These are phyloP conservation scores for Oreochromis mossambicus DNA, from an alignment of 2,797 vertebrate genomes.

Conservation along the genomic window DNA sequence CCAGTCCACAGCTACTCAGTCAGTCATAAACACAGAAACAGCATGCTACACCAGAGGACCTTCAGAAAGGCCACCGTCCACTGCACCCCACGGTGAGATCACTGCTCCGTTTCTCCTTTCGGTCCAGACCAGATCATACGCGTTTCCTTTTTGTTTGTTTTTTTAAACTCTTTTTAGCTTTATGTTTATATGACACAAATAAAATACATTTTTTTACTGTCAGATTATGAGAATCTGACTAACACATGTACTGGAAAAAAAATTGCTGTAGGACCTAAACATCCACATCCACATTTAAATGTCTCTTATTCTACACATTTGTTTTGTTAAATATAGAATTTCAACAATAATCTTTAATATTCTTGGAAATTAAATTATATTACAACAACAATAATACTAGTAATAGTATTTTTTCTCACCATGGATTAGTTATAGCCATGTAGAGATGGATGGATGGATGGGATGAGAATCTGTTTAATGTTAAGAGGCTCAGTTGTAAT, in stretches of 20 bases:
- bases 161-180: neutral
- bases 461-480: neutral
- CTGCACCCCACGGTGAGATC: conserved; percentile 7
- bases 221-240: neutral
- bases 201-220: neutral
- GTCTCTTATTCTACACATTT: neutral
- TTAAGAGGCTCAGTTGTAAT: neutral
- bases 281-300: neutral
- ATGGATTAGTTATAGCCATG: neutral
- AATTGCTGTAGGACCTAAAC: accelerated
- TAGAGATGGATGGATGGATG: neutral
- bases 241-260: neutral
- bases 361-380: neutral
- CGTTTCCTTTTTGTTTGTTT: neutral
- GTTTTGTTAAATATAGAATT: neutral
- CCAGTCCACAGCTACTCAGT: neutral
- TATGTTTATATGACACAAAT: neutral
- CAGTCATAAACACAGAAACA: neutral
- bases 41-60: conserved; percentile 11
- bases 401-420: neutral
- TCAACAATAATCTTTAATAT: neutral
- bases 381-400: neutral
- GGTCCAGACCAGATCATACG: neutral
- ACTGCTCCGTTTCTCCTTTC: neutral
- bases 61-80: neutral